Base-by-base conservation (phyloP, 2,888 invertebrate species). In the Spialia ferax region DNA sequence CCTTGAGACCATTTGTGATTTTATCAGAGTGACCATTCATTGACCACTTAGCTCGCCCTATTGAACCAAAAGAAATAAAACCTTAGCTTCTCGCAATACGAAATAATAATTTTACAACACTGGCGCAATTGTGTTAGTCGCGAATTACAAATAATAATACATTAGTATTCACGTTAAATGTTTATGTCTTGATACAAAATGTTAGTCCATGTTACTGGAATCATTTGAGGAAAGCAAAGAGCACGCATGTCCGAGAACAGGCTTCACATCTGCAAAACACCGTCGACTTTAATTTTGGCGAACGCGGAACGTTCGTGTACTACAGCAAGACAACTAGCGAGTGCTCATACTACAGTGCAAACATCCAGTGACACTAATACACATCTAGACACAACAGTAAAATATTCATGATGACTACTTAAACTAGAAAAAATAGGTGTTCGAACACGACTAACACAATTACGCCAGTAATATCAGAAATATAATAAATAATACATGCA, bases 41-140 rank as follows among this genome's bases (percentile, higher is more conserved):
- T 50, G 67, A 67, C 67, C 71, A 76, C 69, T 77, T 90, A 83
- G 79, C 80, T 75, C 86, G 88, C 76, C 92, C 93, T 93, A 88
- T 87, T 85, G 83, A 87, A 89, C 74, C 79, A 88, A 89, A 89
- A 86, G 63, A 74, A 70, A 85, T 23, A 84, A 82, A 81, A 74
- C 72, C 52, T 77, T 82, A 84, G 84, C 84, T 82, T 81, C 82
- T 74, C 73, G 73, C 45, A 70, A 54, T 60, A 71, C 29, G 73
- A 75, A 80, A 77, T 79, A 69, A 74, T 74, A 74, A 62, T 74
- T 75, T 77, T 75, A 73, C 72, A 74, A 76, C 81, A 88, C 85
- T 90, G 91, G 89, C 89, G 89, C 79, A 89, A 89, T 86, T 85
- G 85, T 87, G 87, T 87, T 86, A 85, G 80, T 83, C 79, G 77